A percentile compares a stretch with the other conserved stretches of the same genome.
These are phyloP conservation scores for Coenonympha arcania DNA, from an alignment of 2,888 invertebrate genomes.

Conservation along the genomic window DNA sequence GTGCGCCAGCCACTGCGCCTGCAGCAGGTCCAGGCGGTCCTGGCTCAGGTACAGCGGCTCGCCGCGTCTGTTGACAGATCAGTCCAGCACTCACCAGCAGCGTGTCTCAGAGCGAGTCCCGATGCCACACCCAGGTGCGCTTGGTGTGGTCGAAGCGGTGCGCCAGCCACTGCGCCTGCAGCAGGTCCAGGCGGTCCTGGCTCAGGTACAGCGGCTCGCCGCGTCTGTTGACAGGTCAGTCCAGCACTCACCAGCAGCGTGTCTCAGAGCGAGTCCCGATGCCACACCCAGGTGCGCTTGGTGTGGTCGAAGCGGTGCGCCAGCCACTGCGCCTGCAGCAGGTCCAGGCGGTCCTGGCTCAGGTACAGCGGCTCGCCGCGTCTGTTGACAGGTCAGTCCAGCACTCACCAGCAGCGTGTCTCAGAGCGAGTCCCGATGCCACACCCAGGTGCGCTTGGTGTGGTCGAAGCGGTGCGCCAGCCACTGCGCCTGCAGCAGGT, in stretches of 20 bases:
- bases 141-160: constrained; percentile 96
- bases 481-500: constrained; percentile 96
- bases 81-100: not conserved
- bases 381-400: not conserved
- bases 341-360: constrained; percentile 89
- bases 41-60: constrained; percentile 93
- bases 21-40: constrained; percentile 91
- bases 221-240: too few species aligned
- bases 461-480: constrained; percentile 95
- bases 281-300: constrained; percentile 95
- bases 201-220: constrained; percentile 95
- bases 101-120: constrained; percentile 81
- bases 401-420: constrained; percentile 2
- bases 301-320: constrained; percentile 96
- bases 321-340: constrained; percentile 96
- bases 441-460: constrained; percentile 95
- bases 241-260: not conserved
- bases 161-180: constrained; percentile 97
- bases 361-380: constrained; percentile 96
- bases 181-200: constrained; percentile 88
- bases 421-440: constrained; percentile 90
- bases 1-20: constrained; percentile 97
- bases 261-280: constrained; percentile 84
- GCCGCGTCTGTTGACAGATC: too few species aligned
- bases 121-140: constrained; percentile 95